Evolutionary conservation across 2,888 invertebrate species (phyloP), one percentile per base, ranked within the genome.

Genomic region (Tetrapedia diversipes): DNA sequence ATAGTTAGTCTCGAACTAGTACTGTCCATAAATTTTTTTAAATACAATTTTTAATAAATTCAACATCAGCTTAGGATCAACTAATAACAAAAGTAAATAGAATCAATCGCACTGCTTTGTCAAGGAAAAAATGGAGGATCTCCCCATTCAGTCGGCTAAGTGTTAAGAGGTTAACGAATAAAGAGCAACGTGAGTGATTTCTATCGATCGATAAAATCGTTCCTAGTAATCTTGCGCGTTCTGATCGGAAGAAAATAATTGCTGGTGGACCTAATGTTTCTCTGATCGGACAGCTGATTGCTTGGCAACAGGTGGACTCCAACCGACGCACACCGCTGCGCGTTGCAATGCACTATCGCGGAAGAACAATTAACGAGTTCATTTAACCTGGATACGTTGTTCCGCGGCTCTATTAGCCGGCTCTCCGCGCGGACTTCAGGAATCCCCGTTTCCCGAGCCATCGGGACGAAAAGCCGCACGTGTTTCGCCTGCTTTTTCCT

Each of bases 301-400:
- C 57, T 27, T 49, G 67, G 67, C 45, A 76, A 74, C 75, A 74
- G 53, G 74, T 67, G 67, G 61, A 66, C 63, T 63, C 67, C n/a
- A 63, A 74, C 66, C 56, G 76, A 67, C 63, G 75, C 76, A 63
- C 68, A 37, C 10, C 32, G 75, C 22, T 59, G 75, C 67, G 37
- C 75, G 32, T 49, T 47, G 68, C 47, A 60, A 63, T 63, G 67
- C 57, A n/a, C 63, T 67, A 74, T 68, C 37, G 61, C 49, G 77
- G 77, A 77, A 63, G 78, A 71, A 78, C 77, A 71, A 78, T 78
- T 77, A 77, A 78, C 78, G 71, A 78, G 78, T 78, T 78, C 77
- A 78, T 78, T 78, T 78, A 67, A 71, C 77, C 70, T 70, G 63
- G 54, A 47, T 53, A 32, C 69, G 51, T 47, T 61, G 47, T 66